These are phyloP conservation scores for Penelope pileata DNA, from an alignment of 2,113 vertebrate species.

Conservation along the genomic window DNA sequence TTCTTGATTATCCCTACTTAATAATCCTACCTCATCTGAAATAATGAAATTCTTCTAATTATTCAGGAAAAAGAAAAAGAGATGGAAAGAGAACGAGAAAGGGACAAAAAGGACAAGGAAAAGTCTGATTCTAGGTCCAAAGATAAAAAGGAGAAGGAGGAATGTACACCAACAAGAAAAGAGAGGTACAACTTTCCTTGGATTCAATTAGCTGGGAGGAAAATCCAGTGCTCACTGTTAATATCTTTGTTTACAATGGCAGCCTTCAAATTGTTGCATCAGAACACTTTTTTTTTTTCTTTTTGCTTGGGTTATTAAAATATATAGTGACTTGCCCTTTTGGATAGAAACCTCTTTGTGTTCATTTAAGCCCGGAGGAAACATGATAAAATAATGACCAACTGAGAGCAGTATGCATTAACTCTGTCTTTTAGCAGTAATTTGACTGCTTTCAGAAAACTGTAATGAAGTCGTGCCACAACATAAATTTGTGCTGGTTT, in stretches of 20 bases:
- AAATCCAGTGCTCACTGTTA: background rate
- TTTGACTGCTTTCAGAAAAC: background rate
- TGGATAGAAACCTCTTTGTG: background rate
- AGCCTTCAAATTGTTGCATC: background rate
- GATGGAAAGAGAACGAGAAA: slow-evolving; percentile 91
- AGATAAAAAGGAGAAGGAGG: slow-evolving; percentile 93
- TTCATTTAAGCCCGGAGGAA: background rate
- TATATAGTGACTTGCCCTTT: background rate
- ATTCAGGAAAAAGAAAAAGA: slow-evolving; percentile 96
- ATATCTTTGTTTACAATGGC: background rate
- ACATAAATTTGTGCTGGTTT: fast-evolving
- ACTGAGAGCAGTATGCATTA: background rate
- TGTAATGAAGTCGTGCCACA: background rate
- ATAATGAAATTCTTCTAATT: slow-evolving; percentile 8
- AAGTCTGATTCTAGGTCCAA: slow-evolving; percentile 90
- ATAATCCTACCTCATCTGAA: background rate
- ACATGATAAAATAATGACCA: background rate
- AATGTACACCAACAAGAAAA: slow-evolving; percentile 91
- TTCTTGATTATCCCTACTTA: background rate
- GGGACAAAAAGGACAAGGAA: slow-evolving; percentile 92
- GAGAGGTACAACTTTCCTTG: slow-evolving; percentile 82
- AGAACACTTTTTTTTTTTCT: background rate
- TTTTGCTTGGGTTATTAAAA: background rate
- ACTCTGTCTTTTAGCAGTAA: background rate
- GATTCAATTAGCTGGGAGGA: background rate